Evolutionary conservation across 2,797 vertebrate species (phyloP).

Genomic region (Limnodromus scolopaceus): DNA sequence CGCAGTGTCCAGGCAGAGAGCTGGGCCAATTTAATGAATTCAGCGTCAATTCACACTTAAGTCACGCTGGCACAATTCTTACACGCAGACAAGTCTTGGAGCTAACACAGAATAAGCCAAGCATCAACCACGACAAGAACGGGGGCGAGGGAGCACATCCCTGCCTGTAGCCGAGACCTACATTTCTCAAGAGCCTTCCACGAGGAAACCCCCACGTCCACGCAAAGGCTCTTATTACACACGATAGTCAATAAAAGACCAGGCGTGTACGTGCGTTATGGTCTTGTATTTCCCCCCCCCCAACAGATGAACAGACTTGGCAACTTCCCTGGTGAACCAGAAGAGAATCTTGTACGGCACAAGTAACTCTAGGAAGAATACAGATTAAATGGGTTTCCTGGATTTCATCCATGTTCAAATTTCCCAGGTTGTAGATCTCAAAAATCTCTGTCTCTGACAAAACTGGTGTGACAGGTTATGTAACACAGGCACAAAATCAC

Average conservation of each 20-base stretch:
- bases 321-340: background rate
- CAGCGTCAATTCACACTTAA: background rate
- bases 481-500: constrained; percentile 10
- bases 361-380: background rate
- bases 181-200: background rate
- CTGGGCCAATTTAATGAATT: background rate
- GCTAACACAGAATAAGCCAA: background rate
- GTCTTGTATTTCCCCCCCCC: fast-evolving
- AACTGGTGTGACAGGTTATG: constrained; percentile 62
- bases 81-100: background rate
- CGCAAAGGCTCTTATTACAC: background rate
- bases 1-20: background rate
- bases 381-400: constrained; percentile 31
- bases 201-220: background rate
- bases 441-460: constrained; percentile 28
- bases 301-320: background rate
- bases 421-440: constrained; percentile 40
- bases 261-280: background rate
- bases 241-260: background rate
- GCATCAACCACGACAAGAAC: background rate
- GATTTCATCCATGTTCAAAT: constrained; percentile 27
- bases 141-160: background rate
- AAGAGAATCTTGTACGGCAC: background rate
- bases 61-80: background rate
- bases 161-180: fast-evolving